phyloP scores from a whole-genome alignment of 2,888 invertebrate genomes.

The Drosophila anomalata region DNA sequence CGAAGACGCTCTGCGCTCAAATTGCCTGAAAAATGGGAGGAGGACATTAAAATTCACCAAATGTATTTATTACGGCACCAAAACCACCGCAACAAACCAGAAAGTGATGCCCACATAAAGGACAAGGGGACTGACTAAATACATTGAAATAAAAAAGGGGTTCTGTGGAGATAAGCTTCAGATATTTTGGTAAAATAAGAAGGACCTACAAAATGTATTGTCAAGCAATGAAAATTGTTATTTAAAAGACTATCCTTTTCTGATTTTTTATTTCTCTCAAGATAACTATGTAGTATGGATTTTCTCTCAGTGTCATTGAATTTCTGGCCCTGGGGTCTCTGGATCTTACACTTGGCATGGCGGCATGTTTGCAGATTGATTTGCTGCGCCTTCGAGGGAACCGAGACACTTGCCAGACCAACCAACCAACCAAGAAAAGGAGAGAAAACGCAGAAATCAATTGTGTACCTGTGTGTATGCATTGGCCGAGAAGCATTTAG shows the following conservation, averaged over 20 bases:
- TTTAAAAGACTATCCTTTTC: neutral
- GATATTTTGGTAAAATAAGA: too few relatives aligned
- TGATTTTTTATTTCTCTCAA: neutral
- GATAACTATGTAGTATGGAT: neutral
- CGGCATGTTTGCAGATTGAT: constrained; percentile 79
- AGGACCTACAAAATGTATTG: too few relatives aligned
- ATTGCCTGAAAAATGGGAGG: constrained; percentile 81
- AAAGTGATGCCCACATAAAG: constrained; percentile 72
- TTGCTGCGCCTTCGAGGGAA: constrained; percentile 74
- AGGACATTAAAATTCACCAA: constrained; percentile 82
- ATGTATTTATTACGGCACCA: constrained; percentile 82
- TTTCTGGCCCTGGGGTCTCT: constrained; percentile 36
- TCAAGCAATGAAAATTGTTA: neutral
- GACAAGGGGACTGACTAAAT: constrained; percentile 53
- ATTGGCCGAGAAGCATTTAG: constrained; percentile 66
- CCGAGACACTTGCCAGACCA: constrained; percentile 68
- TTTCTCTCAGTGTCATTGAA: constrained; percentile 18
- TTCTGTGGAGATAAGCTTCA: too few relatives aligned
- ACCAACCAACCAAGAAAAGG: constrained; percentile 6
- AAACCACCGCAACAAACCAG: constrained; percentile 53
- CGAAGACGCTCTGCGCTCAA: constrained; percentile 60
- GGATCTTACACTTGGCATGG: constrained; percentile 64
- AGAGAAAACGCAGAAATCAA: constrained; percentile 58
- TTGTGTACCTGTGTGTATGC: constrained; percentile 53
- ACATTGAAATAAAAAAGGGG: constrained; percentile 19